Evolutionary conservation across 2,888 invertebrate genomes (phyloP).

Genomic region (Agrenia bidenticulata): DNA sequence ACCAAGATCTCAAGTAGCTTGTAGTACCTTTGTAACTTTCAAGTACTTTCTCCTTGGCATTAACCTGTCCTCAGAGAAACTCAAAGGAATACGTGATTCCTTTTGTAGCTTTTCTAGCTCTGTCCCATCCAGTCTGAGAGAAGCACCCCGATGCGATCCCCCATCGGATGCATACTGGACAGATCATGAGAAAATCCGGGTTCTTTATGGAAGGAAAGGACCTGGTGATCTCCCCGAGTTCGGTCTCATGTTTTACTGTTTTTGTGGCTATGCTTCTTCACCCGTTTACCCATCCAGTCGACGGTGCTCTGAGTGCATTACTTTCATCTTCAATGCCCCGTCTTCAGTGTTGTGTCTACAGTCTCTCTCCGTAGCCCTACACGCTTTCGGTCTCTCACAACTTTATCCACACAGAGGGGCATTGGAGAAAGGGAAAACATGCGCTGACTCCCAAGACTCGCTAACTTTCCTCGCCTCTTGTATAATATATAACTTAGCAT

Average conservation of each 20-base stretch:
- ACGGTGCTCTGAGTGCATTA: background rate
- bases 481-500: background rate
- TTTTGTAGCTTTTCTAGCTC: too few relatives aligned
- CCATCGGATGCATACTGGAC: slow-evolving; percentile 18
- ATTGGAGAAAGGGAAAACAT: slow-evolving; percentile 1
- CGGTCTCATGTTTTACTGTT: slow-evolving; percentile 4
- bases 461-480: background rate
- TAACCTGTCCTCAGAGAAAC: too few relatives aligned
- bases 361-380: too few relatives aligned
- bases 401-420: background rate
- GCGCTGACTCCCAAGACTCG: background rate
- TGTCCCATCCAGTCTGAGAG: background rate
- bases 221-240: slow-evolving; percentile 10
- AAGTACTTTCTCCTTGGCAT: too few relatives aligned
- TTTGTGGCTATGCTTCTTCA: background rate
- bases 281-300: background rate
- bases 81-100: too few relatives aligned
- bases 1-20: too few relatives aligned
- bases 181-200: slow-evolving; percentile 18
- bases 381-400: too few relatives aligned
- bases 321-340: background rate
- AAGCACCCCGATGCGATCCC: slow-evolving; percentile 1
- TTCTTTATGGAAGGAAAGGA: slow-evolving; percentile 4
- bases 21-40: too few relatives aligned
- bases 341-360: background rate